Evolutionary conservation across 2,113 vertebrate genomes (phyloP).

Genomic region (Passer domesticus): DNA sequence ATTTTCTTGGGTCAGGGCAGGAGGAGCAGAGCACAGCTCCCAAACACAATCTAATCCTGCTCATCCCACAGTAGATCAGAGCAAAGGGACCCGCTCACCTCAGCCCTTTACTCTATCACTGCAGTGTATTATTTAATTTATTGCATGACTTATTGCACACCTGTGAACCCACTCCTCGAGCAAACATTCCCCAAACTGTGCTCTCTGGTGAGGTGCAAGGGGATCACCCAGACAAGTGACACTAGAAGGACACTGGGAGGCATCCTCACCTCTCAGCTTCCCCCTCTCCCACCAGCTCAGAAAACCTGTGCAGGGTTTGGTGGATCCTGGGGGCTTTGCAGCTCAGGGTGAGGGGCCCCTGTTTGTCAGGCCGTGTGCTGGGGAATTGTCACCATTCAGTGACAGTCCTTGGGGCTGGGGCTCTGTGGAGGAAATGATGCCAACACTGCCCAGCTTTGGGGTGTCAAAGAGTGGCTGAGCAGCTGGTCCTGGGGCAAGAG

Average conservation of each 20-base stretch:
- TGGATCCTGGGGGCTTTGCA: accelerated
- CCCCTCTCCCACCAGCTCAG: not conserved
- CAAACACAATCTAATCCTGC: accelerated
- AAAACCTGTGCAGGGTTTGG: accelerated
- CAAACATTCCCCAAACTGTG: accelerated
- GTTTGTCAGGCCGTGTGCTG: not conserved
- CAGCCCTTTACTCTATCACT: no score
- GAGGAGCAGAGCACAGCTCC: not conserved
- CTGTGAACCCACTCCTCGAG: not conserved
- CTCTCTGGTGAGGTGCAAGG: accelerated
- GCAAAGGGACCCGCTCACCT: accelerated
- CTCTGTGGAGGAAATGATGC: not conserved
- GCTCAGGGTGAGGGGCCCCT: accelerated
- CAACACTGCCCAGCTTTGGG: accelerated
- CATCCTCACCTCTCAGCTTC: not conserved
- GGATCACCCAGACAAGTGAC: accelerated
- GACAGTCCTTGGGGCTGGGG: not conserved
- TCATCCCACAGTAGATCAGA: accelerated
- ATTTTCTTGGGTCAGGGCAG: accelerated
- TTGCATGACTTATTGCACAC: accelerated
- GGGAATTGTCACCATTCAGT: not conserved
- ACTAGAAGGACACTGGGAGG: not conserved
- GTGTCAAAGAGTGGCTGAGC: not conserved
- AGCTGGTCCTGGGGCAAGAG: not conserved
- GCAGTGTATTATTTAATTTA: not conserved